Base-by-base conservation (phyloP, 2,888 invertebrate species). In the Netelia melanura region DNA sequence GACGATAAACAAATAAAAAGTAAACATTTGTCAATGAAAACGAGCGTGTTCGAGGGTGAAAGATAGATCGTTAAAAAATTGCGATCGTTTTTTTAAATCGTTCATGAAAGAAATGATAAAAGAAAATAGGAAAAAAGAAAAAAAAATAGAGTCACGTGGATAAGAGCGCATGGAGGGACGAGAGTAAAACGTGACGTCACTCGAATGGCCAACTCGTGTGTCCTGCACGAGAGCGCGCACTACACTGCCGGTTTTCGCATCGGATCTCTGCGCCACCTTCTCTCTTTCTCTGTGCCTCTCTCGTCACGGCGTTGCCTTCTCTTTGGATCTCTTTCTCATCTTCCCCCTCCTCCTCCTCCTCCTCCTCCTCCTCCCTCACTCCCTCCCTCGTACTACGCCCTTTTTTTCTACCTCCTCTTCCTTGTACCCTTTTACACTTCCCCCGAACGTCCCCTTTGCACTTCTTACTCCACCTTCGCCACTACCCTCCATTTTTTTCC, bases 191-290 rank as follows among this genome's bases (percentile, higher is more conserved):
- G 52, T 62, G 68, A 80, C 65, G 77, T 82, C 68, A 72, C 62
- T 75, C 62, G 43, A 5, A 5, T 30, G 71, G 81, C 87, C 30
- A 30, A 88, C 88, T 88, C 89, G 86, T 89, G 87, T 89, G 89
- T 89, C 82, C 88, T 89, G 89, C 88, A 87, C 89, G 90, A 89
- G 88, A 90, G 91, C 90, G 88, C 90, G 89, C 88, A 89, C 87
- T 88, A 88, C 87, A 91, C 91, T 91, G 91, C 88, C 87, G 88
- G 86, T 88, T 89, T 89, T 86, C 86, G 89, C 87, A 85, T 88
- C 85, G 87, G 85, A 14, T 52, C 48, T 48, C n/a, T 23, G 54
- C 23, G 11, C 23, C 52, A 67, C 56, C 70, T 38, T 81, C 75
- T 82, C 70, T 44, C 79, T 75, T 62, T 80, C 61, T n/a, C n/a